Conservation (phyloP, 2,888 invertebrate species). For the Neuroscelio doddi region DNA sequence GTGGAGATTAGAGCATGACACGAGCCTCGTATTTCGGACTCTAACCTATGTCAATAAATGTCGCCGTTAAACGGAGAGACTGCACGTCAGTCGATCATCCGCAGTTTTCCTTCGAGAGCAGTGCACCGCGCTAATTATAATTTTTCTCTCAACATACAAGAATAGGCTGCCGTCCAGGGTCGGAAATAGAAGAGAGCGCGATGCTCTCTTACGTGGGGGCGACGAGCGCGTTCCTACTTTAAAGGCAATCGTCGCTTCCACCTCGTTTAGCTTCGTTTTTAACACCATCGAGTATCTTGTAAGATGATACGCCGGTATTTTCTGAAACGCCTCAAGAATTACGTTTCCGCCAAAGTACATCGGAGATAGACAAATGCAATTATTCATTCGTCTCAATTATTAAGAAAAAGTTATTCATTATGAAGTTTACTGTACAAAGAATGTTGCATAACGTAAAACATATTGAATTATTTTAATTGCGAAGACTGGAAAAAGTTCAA, state of each 20-base stretch:
- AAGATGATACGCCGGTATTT: constrained; percentile 17
- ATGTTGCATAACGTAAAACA: no score
- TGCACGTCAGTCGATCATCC: constrained; percentile 31
- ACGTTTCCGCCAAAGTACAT: background rate
- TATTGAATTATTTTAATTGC: no score
- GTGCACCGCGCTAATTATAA: constrained; percentile 47
- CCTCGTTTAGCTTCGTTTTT: constrained; percentile 23
- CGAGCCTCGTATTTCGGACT: constrained; percentile 10
- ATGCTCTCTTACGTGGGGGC: constrained; percentile 39
- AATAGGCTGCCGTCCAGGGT: constrained; percentile 38
- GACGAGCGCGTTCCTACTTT: constrained; percentile 34
- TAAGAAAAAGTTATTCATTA: no score
- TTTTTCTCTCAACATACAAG: constrained; percentile 42
- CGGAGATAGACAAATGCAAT: no score
- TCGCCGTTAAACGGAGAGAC: constrained; percentile 25
- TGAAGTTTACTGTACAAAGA: no score
- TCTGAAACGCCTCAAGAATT: background rate
- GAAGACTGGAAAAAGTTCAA: no score
- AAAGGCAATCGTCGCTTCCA: constrained; percentile 37
- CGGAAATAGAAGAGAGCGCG: constrained; percentile 45
- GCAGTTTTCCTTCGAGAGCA: constrained; percentile 27
- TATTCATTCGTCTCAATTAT: constrained; percentile 3
- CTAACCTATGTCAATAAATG: constrained; percentile 47
- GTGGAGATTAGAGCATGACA: background rate
- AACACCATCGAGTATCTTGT: constrained; percentile 11